A percentile compares a stretch with the other conserved stretches of the same genome.
Evolutionary conservation across 2,888 invertebrate genomes (phyloP).

Genomic region (Lasioglossum vierecki): DNA sequence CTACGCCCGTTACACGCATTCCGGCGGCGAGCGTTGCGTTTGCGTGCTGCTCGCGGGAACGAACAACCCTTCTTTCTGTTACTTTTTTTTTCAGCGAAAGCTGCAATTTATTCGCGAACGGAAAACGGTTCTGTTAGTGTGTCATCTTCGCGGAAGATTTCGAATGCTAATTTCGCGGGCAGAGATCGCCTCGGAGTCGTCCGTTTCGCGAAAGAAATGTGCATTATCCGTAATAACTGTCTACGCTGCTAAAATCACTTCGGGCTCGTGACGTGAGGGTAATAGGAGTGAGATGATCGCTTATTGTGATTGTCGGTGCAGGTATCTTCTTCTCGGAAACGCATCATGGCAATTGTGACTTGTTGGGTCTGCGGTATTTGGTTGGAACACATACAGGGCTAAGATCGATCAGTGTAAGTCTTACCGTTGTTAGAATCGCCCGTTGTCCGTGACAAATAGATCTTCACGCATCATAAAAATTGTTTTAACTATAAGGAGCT

Average conservation of each 20-base stretch:
- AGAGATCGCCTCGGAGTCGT: not conserved
- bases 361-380: not conserved
- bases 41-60: not conserved
- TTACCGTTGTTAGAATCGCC: no score
- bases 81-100: not conserved
- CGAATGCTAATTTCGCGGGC: not conserved
- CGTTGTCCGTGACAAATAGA: no score
- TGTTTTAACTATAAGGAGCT: no score
- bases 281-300: not conserved
- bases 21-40: constrained; percentile 6
- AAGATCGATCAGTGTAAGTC: no score
- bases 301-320: not conserved
- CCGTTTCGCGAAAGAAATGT: not conserved
- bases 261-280: not conserved
- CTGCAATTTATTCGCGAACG: not conserved
- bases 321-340: not conserved
- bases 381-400: not conserved
- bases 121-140: not conserved
- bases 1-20: constrained; percentile 37
- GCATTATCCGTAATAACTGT: not conserved
- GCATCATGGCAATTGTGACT: not conserved
- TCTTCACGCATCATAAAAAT: no score
- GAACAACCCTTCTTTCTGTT: not conserved
- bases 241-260: not conserved
- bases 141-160: not conserved